Percentiles rank a stretch among this genome's conserved stretches.
These are phyloP conservation scores for Scopus umbretta DNA, from an alignment of 2,113 vertebrate species.

Conservation along the genomic window DNA sequence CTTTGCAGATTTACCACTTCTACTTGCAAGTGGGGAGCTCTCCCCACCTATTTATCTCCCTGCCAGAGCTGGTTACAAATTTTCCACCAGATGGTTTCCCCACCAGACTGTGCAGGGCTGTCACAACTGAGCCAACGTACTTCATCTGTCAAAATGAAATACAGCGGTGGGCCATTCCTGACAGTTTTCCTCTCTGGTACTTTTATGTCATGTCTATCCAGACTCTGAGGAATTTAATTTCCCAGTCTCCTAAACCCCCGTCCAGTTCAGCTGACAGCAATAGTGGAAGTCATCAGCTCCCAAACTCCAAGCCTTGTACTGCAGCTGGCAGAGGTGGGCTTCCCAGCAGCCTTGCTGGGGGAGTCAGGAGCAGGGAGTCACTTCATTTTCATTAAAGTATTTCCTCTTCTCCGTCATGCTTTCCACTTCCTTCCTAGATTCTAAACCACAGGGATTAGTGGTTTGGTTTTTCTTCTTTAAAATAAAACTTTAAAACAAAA, in stretches of 20 bases:
- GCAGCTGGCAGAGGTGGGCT: not conserved
- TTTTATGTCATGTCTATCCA: not conserved
- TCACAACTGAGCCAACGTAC: not conserved
- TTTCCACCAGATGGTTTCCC: not conserved
- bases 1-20: not conserved
- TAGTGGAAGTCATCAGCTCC: not conserved
- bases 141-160: not conserved
- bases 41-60: not conserved
- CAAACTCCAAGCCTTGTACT: rapidly evolving
- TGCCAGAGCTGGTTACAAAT: not conserved
- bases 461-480: not conserved
- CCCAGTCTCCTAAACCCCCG: not conserved
- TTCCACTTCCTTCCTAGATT: not conserved
- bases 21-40: not conserved
- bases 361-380: not conserved
- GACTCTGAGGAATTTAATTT: not conserved
- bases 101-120: not conserved
- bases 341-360: not conserved
- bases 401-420: not conserved
- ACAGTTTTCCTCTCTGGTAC: not conserved
- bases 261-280: not conserved
- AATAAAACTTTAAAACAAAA: not conserved
- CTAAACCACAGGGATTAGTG: not conserved
- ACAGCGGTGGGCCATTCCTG: not conserved
- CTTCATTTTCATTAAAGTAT: not conserved